A percentile compares a stretch with the other conserved stretches of the same genome.
These are phyloP conservation scores for Lethenteron camtschaticum DNA, from an alignment of 2,113 vertebrate genomes.

Conservation along the genomic window DNA sequence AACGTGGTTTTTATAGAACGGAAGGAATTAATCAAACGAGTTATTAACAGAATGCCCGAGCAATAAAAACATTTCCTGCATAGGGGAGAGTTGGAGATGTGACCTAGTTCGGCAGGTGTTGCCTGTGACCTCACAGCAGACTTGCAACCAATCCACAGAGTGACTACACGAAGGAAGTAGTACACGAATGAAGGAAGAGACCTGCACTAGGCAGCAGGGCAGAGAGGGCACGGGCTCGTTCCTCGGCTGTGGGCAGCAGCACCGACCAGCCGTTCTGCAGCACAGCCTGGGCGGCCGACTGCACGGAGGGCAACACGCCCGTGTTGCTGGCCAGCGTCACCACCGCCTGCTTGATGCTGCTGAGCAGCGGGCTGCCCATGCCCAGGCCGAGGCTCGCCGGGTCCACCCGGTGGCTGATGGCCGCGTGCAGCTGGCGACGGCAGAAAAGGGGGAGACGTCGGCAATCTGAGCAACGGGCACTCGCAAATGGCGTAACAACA, in stretches of 20 bases:
- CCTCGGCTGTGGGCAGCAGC: slow-evolving; percentile 76
- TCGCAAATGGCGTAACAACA: too few relatives aligned
- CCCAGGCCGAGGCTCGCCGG: slow-evolving; percentile 71
- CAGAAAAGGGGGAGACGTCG: slow-evolving; percentile 6
- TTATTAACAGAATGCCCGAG: too few relatives aligned
- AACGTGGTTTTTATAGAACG: too few relatives aligned
- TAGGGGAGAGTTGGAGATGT: too few relatives aligned
- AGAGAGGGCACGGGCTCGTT: slow-evolving; percentile 66
- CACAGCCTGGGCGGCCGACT: slow-evolving; percentile 68
- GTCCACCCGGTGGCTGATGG: slow-evolving; percentile 87
- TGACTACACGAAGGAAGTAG: too few relatives aligned
- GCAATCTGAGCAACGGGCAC: background rate
- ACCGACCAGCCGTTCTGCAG: slow-evolving; percentile 93
- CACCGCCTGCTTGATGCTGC: slow-evolving; percentile 80
- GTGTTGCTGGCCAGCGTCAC: slow-evolving; percentile 77
- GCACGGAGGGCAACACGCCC: slow-evolving; percentile 67
- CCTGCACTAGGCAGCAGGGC: slow-evolving; percentile 73
- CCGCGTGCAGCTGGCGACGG: slow-evolving; percentile 53
- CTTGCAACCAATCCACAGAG: too few relatives aligned
- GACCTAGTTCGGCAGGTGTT: too few relatives aligned
- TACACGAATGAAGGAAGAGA: slow-evolving; percentile 13
- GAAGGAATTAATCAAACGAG: too few relatives aligned
- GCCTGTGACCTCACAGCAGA: too few relatives aligned
- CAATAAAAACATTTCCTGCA: too few relatives aligned
- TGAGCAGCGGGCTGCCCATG: slow-evolving; percentile 61